Evolutionary conservation across 2,888 invertebrate species (phyloP), one percentile per base, ranked within the genome.

Genomic region (Tyria jacobaeae): DNA sequence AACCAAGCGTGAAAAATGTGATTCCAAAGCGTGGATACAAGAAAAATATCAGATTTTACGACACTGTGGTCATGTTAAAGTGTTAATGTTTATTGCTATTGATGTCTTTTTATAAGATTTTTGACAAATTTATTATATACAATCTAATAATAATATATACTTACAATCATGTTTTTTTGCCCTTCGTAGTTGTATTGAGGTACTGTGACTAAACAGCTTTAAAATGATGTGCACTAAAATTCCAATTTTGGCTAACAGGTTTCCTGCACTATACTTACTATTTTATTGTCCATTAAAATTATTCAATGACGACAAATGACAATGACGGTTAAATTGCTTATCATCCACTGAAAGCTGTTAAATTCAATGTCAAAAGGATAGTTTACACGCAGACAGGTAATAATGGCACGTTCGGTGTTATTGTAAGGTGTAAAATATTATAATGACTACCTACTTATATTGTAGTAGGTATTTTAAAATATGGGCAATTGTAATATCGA

Each of bases 11-110:
- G 66, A 78, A 78, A 70, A 73, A 73, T 73, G 57, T 57, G 53
- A 66, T 76, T 71, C 27, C 64, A 53, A 64, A 44, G 68, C 71
- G 62, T 59, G 57, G 59, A 80, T 78, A 74, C 77, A 72, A 76
- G 75, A 80, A 67, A 78, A 79, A 79, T 84, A 86, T 86, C 81
- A 77, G 78, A 77, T 86, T 89, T 90, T 85, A 90, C 80, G 84
- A 87, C 77, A 66, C 78, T 76, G 84, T 76, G 85, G 85, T 88
- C 82, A 79, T 79, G 74, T 76, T 80, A 80, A 81, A 75, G 79
- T 80, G 80, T 80, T 78, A 76, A 77, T 81, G 75, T 86, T 85
- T 83, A 82, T 83, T 77, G 71, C 69, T 75, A 77, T 82, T 79
- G 82, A 79, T 74, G 69, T 66, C 71, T 52, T 78, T 84, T 84